Conservation (phyloP, 2,113 vertebrate genomes). For the Coreoperca whiteheadi region DNA sequence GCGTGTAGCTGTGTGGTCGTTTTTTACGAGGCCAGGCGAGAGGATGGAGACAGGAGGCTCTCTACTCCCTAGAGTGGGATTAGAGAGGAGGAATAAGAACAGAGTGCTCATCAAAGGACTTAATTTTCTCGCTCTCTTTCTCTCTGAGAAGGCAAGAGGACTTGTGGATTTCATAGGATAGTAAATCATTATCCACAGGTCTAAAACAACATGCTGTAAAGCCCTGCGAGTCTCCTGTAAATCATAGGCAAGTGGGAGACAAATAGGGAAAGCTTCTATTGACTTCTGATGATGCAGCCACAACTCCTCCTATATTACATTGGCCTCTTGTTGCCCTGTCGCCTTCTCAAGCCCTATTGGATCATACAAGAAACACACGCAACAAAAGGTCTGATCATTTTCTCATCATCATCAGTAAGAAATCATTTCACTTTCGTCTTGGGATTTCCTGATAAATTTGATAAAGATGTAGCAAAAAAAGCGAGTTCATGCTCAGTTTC, state of each 20-base stretch:
- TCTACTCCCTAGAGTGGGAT: slow-evolving; percentile 73
- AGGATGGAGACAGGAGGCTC: slow-evolving; percentile 63
- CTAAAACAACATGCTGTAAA: slow-evolving; percentile 66
- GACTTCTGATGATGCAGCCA: slow-evolving; percentile 11
- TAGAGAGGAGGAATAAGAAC: slow-evolving; percentile 62
- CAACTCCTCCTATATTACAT: background rate
- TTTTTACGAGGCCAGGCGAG: slow-evolving; percentile 69
- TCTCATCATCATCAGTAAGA: background rate
- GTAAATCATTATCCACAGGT: slow-evolving; percentile 71
- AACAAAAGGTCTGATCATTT: background rate
- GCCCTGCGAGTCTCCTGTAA: slow-evolving; percentile 12
- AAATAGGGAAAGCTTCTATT: background rate
- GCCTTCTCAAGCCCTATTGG: background rate
- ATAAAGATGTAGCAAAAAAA: background rate
- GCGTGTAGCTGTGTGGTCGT: slow-evolving; percentile 69
- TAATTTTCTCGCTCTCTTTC: slow-evolving; percentile 58
- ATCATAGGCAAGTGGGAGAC: slow-evolving; percentile 19
- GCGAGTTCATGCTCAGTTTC: background rate
- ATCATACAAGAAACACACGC: background rate
- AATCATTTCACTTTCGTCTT: background rate
- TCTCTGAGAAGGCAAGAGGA: slow-evolving; percentile 52
- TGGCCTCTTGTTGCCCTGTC: background rate
- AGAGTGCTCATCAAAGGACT: slow-evolving; percentile 81
- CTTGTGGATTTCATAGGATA: slow-evolving; percentile 70
- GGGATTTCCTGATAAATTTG: background rate